Base-by-base conservation (phyloP, 2,888 invertebrate genomes). In the Drosophila austrosaltans region DNA sequence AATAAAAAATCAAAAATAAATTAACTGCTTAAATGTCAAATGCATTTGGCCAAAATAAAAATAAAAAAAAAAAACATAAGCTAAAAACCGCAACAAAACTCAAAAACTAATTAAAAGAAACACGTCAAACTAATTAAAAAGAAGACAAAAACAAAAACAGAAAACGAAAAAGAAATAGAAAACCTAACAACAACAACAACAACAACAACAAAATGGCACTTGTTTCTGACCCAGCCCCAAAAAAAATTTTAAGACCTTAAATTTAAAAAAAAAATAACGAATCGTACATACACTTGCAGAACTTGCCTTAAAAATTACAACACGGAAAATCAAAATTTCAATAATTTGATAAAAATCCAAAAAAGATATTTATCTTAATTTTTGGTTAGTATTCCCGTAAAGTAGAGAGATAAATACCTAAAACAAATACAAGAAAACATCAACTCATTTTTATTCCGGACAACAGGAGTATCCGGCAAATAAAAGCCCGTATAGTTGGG, bases 121-220 rank as follows among this genome's bases (percentile, higher is more conserved):
- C 63, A 74, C 57, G 63, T 61, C 62, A 62, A 72, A 72, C 62
- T 73, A 74, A 75, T 69, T 69, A 66, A 66, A 64, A 48, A 25
- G 58, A 54, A 48, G 25, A 64, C 39, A 61, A 59, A 39, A 60
- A 67, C 30, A 62, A 42, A 67, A 60, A 56, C 66, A 64, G 78
- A 73, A 83, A 77, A 83, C 73, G 79, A 77, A 78, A 75, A 53
- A 67, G 65, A 83, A 74, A 86, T 76, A 83, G 77, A 81, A 77
- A 82, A 75, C 56, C 48, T 57, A 54, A 56, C 61, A 66, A 48
- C 54, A 71, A 71, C 63, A 72, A 60, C 71, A 54, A 56, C 61
- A 66, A 48, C 54, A 71, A 71, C 63, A 72, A 60, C 71, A 67
- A 79, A 83, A 81, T 82, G 78, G 66, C 83, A 82, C 86, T 82